Evolutionary conservation across 2,797 vertebrate species (phyloP), one percentile per base, ranked within the genome.

Genomic region (Phoeniculus purpureus): DNA sequence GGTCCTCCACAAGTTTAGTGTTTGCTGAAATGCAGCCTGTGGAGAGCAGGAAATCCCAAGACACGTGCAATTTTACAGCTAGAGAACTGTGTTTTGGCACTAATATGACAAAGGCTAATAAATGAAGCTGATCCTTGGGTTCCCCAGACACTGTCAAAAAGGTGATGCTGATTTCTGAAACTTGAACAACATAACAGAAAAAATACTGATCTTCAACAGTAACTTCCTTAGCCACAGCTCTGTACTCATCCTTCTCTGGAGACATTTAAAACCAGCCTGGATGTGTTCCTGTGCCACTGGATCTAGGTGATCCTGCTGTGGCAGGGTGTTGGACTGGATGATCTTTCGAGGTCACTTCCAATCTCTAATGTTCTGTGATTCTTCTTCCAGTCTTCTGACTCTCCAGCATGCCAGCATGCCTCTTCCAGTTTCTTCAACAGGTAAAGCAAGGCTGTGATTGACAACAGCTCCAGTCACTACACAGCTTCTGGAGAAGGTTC

Each of bases 41-140:
- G 67, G 56, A 90, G 68, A 93, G 56, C 59, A 93, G 80, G 82
- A 90, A 93, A 86, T 91, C 77, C 61, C 85, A 80, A 85, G 77
- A 60, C 56, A 47, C 1, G 1, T 76, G 27, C 32, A 81, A 54
- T 21, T 89, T 81, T 54, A 91, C 58, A 83, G 54, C 47, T 7
- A 0, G 52, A 82, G 60, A 72, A 77, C 45, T 52, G 55, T 60
- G 31, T 47, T 89, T 73, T 90, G 45, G 65, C 59, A 14, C 40
- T 78, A 37, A 29, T 16, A 26, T 74, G 82, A 82, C 50, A 81
- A 56, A 83, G 34, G 50, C 54, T 83, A 76, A 79, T 85, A 80
- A 77, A 91, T 68, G 18, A 40, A 75, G 84, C 31, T 51, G 68
- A 90, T 86, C 72, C 54, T 84, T 32, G 48, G 43, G 12, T 65